Evolutionary conservation across 2,888 invertebrate species (phyloP), one percentile per base, ranked within the genome.

Genomic region (Clitarchus hookeri): DNA sequence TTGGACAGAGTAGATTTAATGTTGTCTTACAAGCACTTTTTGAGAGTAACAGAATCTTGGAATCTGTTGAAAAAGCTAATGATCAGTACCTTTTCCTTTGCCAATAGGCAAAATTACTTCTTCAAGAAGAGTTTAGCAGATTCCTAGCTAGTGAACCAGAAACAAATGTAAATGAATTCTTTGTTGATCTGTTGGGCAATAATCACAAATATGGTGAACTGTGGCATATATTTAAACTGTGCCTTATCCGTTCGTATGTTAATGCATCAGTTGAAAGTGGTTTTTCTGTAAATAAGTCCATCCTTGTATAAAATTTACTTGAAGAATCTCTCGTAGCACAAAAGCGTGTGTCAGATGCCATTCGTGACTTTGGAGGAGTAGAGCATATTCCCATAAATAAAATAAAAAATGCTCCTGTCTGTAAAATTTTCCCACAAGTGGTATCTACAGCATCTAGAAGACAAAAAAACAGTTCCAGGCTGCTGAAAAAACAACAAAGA

Each of bases 161-260:
- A 79, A 79, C 79, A n/a, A 79, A 79, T 19, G 3, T 79, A 79
- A 23, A 79, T 79, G 25, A 79, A 19, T 79, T 79, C 13, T n/a
- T 79, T n/a, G 13, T n/a, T n/a, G 3, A 0, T 26, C 13, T 79
- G 4, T n/a, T 79, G 25, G 79, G 27, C 79, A n/a, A n/a, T 12
- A 19, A 79, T 27, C 79, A 79, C 8, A 79, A 79, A 79, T 79
- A 79, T 79, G 79, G n/a, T 79, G 79, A n/a, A 79, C 79, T 79
- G 25, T 79, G 79, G n/a, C n/a, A 79, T 12, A 78, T 26, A 78
- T 12, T 8, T 23, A 78, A 78, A 78, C 78, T 78, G 78, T 78
- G 78, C 9, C 78, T 78, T 23, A 78, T 78, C 78, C 4, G 11
- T 78, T 78, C 78, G 19, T 23, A 78, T 78, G 78, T 11, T 19